phyloP scores from a whole-genome alignment of 2,888 invertebrate genomes.

The Gymnosoma rotundatum region DNA sequence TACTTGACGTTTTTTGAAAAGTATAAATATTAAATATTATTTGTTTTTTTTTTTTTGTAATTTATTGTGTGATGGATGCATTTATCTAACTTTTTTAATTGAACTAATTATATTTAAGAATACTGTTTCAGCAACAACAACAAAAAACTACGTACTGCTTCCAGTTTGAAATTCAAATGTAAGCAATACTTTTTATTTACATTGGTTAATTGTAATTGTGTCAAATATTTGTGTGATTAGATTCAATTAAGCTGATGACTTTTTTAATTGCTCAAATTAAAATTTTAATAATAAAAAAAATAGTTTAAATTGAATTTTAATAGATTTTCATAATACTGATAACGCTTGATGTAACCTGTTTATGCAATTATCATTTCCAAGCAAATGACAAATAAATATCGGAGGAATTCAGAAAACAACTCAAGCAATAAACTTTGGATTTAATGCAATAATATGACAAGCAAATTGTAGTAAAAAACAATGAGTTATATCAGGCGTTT shows the following conservation, averaged over 20 bases:
- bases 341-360: too few species aligned
- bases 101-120: too few species aligned
- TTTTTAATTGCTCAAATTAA: conserved; percentile 37
- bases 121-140: too few species aligned
- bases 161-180: too few species aligned
- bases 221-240: conserved; percentile 14
- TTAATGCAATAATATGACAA: not conserved
- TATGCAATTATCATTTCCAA: not conserved
- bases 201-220: conserved; percentile 13
- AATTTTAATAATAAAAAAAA: not conserved
- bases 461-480: too few species aligned
- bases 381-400: conserved; percentile 24
- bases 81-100: too few species aligned
- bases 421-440: not conserved
- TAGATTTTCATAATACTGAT: not conserved
- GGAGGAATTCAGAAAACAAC: conserved; percentile 5
- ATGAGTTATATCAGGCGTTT: too few species aligned
- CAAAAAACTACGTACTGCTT: too few species aligned
- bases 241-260: not conserved
- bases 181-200: not conserved
- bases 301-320: conserved; percentile 14
- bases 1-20: not conserved
- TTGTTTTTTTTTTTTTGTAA: too few species aligned
- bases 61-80: too few species aligned
- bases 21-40: too few species aligned